phyloP scores from a whole-genome alignment of 2,797 vertebrate genomes.

The Alosa sapidissima region DNA sequence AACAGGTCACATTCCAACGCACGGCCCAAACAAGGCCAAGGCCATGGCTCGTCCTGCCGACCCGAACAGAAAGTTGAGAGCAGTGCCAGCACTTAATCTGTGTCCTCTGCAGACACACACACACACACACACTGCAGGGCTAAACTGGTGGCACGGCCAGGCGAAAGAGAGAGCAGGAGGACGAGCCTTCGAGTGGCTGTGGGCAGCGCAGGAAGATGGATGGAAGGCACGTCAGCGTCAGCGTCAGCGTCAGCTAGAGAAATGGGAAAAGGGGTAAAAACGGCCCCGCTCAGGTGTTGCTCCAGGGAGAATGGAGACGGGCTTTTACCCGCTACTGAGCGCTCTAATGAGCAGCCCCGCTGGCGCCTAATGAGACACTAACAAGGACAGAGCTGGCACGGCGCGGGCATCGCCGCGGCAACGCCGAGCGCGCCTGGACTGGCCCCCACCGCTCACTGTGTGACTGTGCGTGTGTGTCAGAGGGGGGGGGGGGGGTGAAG shows the following conservation, averaged over 20 bases:
- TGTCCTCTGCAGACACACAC: not conserved
- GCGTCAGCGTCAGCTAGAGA: not conserved
- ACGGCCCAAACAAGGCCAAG: not conserved
- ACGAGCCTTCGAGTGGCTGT: not conserved
- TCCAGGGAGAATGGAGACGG: slow-evolving; percentile 34
- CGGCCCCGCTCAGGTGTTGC: slow-evolving; percentile 45
- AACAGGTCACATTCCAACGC: slow-evolving; percentile 3
- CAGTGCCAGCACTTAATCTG: not conserved
- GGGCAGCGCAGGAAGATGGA: not conserved
- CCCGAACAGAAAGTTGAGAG: slow-evolving; percentile 17
- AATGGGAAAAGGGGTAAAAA: slow-evolving; percentile 1
- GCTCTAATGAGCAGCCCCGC: slow-evolving; percentile 56
- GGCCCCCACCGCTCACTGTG: slow-evolving; percentile 48
- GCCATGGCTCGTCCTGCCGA: not conserved
- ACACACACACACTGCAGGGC: not conserved
- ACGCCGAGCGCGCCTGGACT: not conserved
- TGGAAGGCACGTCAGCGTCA: not conserved
- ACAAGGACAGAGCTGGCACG: slow-evolving; percentile 38
- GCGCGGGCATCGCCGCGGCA: not conserved
- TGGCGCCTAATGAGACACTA: slow-evolving; percentile 59
- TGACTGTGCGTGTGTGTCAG: too few relatives aligned
- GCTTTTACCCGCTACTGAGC: slow-evolving; percentile 46
- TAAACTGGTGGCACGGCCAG: not conserved
- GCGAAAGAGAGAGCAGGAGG: not conserved
- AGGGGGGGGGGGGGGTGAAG: slow-evolving; percentile 18